These are phyloP conservation scores for Motacilla alba DNA, from an alignment of 2,113 vertebrate species.

Conservation along the genomic window DNA sequence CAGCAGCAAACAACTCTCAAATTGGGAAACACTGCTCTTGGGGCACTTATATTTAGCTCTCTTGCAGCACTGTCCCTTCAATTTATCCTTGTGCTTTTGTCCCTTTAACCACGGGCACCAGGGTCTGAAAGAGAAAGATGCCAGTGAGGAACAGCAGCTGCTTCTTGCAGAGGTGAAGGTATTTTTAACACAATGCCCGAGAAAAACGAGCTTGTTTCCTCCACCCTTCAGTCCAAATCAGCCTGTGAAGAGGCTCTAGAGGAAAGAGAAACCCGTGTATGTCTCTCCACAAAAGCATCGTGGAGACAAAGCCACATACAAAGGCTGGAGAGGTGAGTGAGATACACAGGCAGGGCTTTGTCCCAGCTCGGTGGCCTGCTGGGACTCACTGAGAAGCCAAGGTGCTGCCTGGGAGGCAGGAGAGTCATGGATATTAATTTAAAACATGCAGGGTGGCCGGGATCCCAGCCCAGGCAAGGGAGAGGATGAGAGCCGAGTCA, in stretches of 20 bases:
- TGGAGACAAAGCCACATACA: not conserved
- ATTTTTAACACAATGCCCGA: conserved; percentile 27
- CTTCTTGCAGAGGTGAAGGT: not conserved
- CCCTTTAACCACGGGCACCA: not conserved
- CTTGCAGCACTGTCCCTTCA: not conserved
- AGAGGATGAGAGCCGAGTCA: not conserved
- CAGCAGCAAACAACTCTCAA: not conserved
- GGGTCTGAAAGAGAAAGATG: not conserved
- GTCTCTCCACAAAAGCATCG: not conserved
- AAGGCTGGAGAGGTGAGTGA: not conserved
- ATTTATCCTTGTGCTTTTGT: not conserved
- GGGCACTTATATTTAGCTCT: conserved; percentile 46
- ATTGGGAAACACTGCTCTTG: not conserved
- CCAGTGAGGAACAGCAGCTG: not conserved
- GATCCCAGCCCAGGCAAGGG: not conserved
- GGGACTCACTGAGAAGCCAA: not conserved
- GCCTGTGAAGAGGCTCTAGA: not conserved
- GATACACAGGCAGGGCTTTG: not conserved
- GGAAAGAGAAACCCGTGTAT: not conserved
- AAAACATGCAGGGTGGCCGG: not conserved
- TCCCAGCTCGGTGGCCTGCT: not conserved
- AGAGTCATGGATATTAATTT: not conserved
- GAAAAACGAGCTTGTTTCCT: not conserved
- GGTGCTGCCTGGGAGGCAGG: not conserved
- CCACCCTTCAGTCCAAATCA: not conserved